Percentiles rank a stretch among this genome's conserved stretches.
Conservation (phyloP, 2,113 vertebrate species). For the Psilopogon haemacephalus region DNA sequence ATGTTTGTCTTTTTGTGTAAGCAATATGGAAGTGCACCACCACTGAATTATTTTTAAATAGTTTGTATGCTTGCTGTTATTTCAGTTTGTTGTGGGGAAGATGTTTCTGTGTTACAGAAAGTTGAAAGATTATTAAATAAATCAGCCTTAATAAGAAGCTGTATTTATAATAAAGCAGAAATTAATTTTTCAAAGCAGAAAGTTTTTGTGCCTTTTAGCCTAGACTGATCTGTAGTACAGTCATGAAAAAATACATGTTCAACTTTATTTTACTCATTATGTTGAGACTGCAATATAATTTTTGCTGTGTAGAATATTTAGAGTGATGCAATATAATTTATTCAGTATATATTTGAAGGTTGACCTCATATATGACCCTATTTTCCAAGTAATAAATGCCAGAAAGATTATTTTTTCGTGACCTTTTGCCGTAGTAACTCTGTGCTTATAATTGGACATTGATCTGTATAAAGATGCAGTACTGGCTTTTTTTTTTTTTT, state of each 20-base stretch:
- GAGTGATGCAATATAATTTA: constrained; percentile 62
- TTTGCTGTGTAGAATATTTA: constrained; percentile 30
- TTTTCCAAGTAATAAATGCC: constrained; percentile 65
- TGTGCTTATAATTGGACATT: constrained; percentile 69
- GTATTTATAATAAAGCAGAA: constrained; percentile 76
- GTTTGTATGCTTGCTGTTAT: not conserved
- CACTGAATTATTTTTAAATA: not conserved
- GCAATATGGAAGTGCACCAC: not conserved
- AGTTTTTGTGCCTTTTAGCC: constrained; percentile 42
- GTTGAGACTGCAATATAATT: constrained; percentile 23
- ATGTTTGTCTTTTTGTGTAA: not conserved
- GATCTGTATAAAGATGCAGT: constrained; percentile 50
- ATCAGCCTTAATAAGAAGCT: constrained; percentile 63
- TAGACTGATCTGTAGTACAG: constrained; percentile 54
- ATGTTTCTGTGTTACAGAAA: constrained; percentile 44
- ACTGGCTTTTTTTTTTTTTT: not conserved
- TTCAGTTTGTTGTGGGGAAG: not conserved
- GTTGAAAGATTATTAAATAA: constrained; percentile 75
- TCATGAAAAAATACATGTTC: constrained; percentile 30
- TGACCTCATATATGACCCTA: constrained; percentile 69
- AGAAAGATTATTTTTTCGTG: constrained; percentile 51
- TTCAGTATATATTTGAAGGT: constrained; percentile 62
- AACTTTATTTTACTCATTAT: constrained; percentile 58
- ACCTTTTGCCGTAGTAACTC: constrained; percentile 47
- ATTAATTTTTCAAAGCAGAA: constrained; percentile 44